phyloP scores from a whole-genome alignment of 2,797 vertebrate species.

The Parotocinclus haroldoi region DNA sequence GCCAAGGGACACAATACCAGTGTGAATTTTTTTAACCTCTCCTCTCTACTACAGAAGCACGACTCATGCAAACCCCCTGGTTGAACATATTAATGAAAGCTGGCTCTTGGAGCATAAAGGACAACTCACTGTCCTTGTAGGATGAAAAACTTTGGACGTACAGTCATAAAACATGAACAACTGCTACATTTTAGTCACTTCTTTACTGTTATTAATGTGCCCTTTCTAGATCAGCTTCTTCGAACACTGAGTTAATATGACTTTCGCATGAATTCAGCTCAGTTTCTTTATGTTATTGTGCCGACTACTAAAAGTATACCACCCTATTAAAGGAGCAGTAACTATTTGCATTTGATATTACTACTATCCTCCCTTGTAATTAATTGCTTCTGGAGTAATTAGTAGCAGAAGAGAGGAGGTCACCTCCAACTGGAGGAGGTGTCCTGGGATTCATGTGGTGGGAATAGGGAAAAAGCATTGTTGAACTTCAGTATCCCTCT shows the following conservation, averaged over 20 bases:
- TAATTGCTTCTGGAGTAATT: constrained; percentile 45
- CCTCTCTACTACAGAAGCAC: not conserved
- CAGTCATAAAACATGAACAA: not conserved
- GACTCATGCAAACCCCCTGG: not conserved
- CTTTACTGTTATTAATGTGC: not conserved
- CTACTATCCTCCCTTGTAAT: constrained; percentile 10
- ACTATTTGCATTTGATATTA: not conserved
- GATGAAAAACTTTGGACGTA: constrained; percentile 30
- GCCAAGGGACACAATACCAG: constrained; percentile 2
- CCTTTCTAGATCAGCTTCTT: too few relatives aligned
- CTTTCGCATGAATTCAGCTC: too few relatives aligned
- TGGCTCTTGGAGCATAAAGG: constrained; percentile 47
- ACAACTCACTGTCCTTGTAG: constrained; percentile 37
- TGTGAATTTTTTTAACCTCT: constrained; percentile 3
- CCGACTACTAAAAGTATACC: not conserved
- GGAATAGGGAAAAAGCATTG: constrained; percentile 4
- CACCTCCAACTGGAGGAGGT: constrained; percentile 23
- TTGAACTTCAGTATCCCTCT: not conserved
- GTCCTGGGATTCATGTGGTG: constrained; percentile 32
- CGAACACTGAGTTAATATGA: too few relatives aligned
- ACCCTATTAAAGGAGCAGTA: not conserved
- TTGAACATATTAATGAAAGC: constrained; percentile 49
- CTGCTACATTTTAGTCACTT: too few relatives aligned
- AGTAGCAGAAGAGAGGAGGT: constrained; percentile 37
- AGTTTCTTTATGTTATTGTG: not conserved